Conservation (phyloP, 2,797 vertebrate species). For the Halcyon smyrnensis region DNA sequence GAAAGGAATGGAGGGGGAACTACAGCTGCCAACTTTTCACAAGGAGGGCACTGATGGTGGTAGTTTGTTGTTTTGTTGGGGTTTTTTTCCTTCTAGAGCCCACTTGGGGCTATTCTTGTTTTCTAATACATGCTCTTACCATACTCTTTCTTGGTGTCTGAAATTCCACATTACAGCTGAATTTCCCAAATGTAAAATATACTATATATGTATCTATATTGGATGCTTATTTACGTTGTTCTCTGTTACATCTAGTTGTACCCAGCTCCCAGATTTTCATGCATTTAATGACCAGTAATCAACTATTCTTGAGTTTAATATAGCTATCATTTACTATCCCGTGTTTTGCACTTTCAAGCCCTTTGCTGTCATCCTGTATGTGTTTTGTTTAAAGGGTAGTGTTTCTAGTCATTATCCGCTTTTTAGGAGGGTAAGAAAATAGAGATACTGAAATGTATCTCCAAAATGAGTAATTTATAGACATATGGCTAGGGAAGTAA, state of each 20-base stretch:
- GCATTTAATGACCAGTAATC: neutral
- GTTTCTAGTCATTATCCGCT: too few relatives aligned
- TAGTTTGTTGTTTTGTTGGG: neutral
- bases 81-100: neutral
- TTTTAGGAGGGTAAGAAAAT: too few relatives aligned
- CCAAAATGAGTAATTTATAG: too few relatives aligned
- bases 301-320: neutral
- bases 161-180: neutral
- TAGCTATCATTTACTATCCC: neutral
- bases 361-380: neutral
- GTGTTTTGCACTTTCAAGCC: neutral
- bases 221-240: neutral
- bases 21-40: neutral
- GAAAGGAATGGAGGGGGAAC: neutral
- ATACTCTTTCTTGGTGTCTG: neutral
- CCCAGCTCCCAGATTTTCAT: neutral
- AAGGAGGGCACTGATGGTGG: neutral
- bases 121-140: neutral
- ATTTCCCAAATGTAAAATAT: neutral
- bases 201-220: neutral
- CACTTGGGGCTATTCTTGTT: neutral
- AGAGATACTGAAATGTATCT: too few relatives aligned
- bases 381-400: too few relatives aligned
- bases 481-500: too few relatives aligned
- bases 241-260: neutral